Evolutionary conservation across 53 echinoderm and acorn worm genomes (phyloP).

Genomic region (Stichopus horrens): DNA sequence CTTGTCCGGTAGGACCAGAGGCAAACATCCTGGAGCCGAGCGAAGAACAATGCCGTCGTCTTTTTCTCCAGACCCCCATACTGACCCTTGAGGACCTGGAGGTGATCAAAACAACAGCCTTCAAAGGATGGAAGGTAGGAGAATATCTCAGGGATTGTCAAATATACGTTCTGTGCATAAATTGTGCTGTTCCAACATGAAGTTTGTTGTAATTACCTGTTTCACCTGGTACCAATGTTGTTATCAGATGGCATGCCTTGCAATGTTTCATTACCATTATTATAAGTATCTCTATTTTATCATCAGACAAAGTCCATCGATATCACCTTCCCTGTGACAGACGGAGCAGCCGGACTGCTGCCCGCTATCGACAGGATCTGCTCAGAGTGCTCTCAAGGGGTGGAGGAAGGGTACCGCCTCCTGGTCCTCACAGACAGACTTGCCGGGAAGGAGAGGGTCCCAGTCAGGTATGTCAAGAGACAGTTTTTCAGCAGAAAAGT

Average conservation of each 20-base stretch:
- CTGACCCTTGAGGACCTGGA: constrained; percentile 73
- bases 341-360: constrained; percentile 77
- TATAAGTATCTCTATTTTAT: neutral
- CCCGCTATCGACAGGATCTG: constrained; percentile 90
- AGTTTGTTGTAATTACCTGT: no score
- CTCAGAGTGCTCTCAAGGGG: constrained; percentile 71
- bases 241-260: no score
- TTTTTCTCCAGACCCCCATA: constrained; percentile 78
- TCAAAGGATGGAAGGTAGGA: constrained; percentile 90
- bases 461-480: constrained; percentile 72
- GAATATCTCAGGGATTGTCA: neutral
- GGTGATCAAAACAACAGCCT: constrained; percentile 74
- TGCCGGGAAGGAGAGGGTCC: constrained; percentile 72
- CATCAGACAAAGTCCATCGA: constrained; percentile 89
- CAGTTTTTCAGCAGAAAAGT: neutral
- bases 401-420: constrained; percentile 78
- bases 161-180: no score
- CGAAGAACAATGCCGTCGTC: constrained; percentile 80
- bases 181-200: no score
- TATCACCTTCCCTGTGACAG: constrained; percentile 74
- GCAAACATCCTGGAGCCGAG: constrained; percentile 95
- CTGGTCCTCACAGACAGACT: constrained; percentile 80
- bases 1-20: constrained; percentile 93
- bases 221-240: no score
- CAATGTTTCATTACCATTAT: neutral